Base-by-base conservation (phyloP, 1,140 invertebrate genomes). In the Conus betulinus region DNA sequence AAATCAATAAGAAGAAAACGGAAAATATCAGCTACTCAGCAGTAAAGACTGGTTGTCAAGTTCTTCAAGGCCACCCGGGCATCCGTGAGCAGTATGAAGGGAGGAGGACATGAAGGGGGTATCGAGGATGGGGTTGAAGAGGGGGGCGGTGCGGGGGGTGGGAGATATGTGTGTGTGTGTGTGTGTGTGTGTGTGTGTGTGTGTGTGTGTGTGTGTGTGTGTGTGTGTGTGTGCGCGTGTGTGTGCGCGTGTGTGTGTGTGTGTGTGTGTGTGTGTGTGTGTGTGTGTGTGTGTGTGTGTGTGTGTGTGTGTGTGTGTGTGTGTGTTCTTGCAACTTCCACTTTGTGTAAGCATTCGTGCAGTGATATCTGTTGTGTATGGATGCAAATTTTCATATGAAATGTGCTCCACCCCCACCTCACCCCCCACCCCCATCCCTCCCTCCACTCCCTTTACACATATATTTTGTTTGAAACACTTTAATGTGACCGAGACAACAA, bases 271-370 rank as follows among this genome's bases (percentile, higher is more conserved):
- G 55, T 57, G 55, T 57, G 55, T 60, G 57, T 60, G 57, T 60
- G 57, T 60, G 57, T 60, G 57, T 60, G 57, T 60, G 74, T 76
- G 74, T 76, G 74, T 76, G 74, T 76, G 74, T 76, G 74, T 76
- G 74, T 76, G 74, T 76, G 74, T 76, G 74, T 76, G 11, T 76
- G 74, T 76, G 74, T 76, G 23, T 4, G 74, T 4, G 23, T 4
- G 74, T 4, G 15, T 2, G 57, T 60, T 11, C 15, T 8, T 60
- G 15, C 15, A 15, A 0, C 1, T 60, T 8, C 15, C 23, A 15
- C 23, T 4, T 3, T 76, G 11, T 76, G 74, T 76, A 20, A 25
- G 63, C n/a, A n/a, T 71, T 15, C 3, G 63, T 71, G 63, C n/a
- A 3, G 15, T 15, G 15, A n/a, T 71, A n/a, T 71, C 15, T 71